phyloP scores from a whole-genome alignment of 2,113 vertebrate genomes.

The Hippocampus zosterae region DNA sequence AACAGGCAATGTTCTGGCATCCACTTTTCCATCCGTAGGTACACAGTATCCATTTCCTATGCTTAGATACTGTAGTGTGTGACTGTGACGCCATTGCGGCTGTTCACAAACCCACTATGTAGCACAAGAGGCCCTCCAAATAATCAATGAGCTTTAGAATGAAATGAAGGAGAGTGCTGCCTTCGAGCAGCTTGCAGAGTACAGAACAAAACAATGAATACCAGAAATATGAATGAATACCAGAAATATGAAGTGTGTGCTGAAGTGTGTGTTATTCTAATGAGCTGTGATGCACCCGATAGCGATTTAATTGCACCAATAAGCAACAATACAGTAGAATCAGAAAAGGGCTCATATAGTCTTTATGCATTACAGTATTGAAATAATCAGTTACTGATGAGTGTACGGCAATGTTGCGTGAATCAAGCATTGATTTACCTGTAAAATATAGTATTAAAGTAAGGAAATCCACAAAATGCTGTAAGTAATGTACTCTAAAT shows the following conservation, averaged over 20 bases:
- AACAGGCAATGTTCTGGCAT: background rate
- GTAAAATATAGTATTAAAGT: constrained; percentile 11
- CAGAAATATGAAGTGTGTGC: background rate
- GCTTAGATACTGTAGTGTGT: constrained; percentile 15
- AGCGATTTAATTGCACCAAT: background rate
- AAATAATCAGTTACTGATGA: background rate
- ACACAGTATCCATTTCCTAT: constrained; percentile 17
- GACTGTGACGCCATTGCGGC: constrained; percentile 2
- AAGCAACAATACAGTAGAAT: background rate
- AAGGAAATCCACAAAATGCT: background rate
- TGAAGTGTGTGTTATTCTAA: background rate
- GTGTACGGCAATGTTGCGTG: background rate
- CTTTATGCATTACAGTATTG: background rate
- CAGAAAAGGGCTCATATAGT: background rate
- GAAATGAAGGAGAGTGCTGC: constrained; percentile 69
- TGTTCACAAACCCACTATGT: constrained; percentile 17
- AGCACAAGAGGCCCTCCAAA: constrained; percentile 49
- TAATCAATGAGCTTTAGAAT: constrained; percentile 66
- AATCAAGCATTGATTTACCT: constrained; percentile 9
- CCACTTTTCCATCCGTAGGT: constrained; percentile 10
- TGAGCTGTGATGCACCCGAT: background rate
- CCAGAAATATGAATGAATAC: background rate
- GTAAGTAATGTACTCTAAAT: background rate
- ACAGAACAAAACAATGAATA: constrained; percentile 16
- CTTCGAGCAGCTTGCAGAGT: constrained; percentile 15